Conservation (phyloP, 2,113 vertebrate genomes). For the Antennarius striatus region DNA sequence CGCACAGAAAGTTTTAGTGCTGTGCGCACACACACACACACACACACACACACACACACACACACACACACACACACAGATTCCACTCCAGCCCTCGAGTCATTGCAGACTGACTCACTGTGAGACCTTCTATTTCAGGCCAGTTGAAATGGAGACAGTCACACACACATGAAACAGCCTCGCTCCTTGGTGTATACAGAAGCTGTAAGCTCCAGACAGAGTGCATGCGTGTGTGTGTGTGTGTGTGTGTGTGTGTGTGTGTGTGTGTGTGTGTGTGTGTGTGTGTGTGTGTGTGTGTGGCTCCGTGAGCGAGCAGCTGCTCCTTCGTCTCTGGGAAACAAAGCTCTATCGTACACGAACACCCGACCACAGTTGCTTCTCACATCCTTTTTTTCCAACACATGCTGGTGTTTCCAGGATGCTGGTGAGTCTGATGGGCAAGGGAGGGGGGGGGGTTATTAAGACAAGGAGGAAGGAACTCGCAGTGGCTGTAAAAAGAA, state of each 20-base stretch:
- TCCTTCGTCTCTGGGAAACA: slow-evolving; percentile 52
- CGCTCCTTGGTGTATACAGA: slow-evolving; percentile 59
- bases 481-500: slow-evolving; percentile 63
- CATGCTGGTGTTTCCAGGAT: slow-evolving; percentile 43
- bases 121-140: slow-evolving; percentile 65
- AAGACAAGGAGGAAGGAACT: slow-evolving; percentile 63
- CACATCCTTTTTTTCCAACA: slow-evolving; percentile 57
- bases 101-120: slow-evolving; percentile 62
- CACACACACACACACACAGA: not conserved
- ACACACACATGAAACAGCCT: slow-evolving; percentile 62
- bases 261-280: slow-evolving; percentile 34
- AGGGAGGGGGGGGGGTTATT: slow-evolving; percentile 47
- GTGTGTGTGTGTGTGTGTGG: slow-evolving; percentile 30
- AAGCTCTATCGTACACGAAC: slow-evolving; percentile 52
- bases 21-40: slow-evolving; percentile 9
- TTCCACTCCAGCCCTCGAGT: slow-evolving; percentile 45
- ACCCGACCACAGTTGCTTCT: slow-evolving; percentile 48
- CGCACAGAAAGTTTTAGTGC: slow-evolving; percentile 48
- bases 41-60: too few relatives aligned
- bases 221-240: slow-evolving; percentile 33
- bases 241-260: slow-evolving; percentile 28
- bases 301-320: slow-evolving; percentile 64
- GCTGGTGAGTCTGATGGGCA: slow-evolving; percentile 43
- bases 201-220: slow-evolving; percentile 59
- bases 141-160: slow-evolving; percentile 63